Percentiles rank a stretch among this genome's conserved stretches.
These are phyloP conservation scores for Blomia tropicalis DNA, from an alignment of 2,888 invertebrate genomes.

Conservation along the genomic window DNA sequence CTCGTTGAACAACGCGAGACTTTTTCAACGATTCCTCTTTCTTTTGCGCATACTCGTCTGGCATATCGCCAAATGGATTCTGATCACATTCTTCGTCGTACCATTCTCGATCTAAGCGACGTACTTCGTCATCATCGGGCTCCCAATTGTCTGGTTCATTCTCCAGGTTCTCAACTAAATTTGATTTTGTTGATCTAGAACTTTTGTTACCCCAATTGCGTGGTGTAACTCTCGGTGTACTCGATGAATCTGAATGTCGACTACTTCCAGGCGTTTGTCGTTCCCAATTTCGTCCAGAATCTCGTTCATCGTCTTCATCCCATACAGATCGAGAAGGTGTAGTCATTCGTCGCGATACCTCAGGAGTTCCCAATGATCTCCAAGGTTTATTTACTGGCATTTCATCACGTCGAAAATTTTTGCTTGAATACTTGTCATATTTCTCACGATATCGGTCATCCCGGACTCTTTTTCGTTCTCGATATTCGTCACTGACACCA, in stretches of 20 bases:
- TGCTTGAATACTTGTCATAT: conserved; percentile 37
- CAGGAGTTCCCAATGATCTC: background rate
- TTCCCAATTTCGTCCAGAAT: conserved; percentile 13
- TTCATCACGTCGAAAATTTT: conserved; percentile 4
- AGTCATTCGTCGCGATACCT: conserved; percentile 34
- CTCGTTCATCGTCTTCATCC: conserved; percentile 45
- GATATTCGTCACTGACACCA: conserved; percentile 64
- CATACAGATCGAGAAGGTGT: conserved; percentile 43
- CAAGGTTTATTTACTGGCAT: background rate
- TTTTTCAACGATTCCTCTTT: conserved; percentile 79
- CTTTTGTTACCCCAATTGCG: conserved; percentile 17
- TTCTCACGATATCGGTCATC: conserved; percentile 39
- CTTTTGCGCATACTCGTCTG: conserved; percentile 76
- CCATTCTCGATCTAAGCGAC: conserved; percentile 84
- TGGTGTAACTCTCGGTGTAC: conserved; percentile 20
- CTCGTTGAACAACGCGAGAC: conserved; percentile 51
- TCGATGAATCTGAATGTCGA: background rate
- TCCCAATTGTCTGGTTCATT: conserved; percentile 70
- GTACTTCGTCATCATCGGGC: conserved; percentile 71
- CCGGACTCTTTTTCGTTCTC: conserved; percentile 53
- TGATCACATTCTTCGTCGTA: conserved; percentile 88
- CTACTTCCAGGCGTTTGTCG: conserved; percentile 9
- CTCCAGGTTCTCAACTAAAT: conserved; percentile 35
- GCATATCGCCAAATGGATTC: conserved; percentile 75
- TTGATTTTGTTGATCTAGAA: conserved; percentile 3